These are phyloP conservation scores for Sepiola atlantica DNA, from an alignment of 2,888 invertebrate species.

Conservation along the genomic window DNA sequence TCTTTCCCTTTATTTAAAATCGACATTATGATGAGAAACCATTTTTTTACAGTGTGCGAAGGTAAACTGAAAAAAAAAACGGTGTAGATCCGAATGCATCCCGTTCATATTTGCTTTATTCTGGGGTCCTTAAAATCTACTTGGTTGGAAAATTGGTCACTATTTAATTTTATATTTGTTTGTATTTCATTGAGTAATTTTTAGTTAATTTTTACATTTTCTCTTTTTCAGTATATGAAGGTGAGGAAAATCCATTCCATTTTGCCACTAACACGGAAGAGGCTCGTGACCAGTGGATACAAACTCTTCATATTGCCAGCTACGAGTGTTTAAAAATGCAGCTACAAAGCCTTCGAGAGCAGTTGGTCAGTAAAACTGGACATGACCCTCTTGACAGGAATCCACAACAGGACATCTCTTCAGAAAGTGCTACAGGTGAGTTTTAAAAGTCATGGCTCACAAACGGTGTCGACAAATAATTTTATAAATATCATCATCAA, in stretches of 20 bases:
- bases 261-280: slow-evolving; percentile 86
- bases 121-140: too few relatives aligned
- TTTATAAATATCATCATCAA: too few relatives aligned
- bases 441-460: too few relatives aligned
- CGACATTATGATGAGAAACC: too few relatives aligned
- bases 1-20: too few relatives aligned
- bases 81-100: too few relatives aligned
- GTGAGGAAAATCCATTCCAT: slow-evolving; percentile 82
- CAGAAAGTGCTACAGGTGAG: slow-evolving; percentile 49
- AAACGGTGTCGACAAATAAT: too few relatives aligned
- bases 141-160: neutral
- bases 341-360: slow-evolving; percentile 77
- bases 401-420: slow-evolving; percentile 52
- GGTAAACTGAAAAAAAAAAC: too few relatives aligned
- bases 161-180: neutral
- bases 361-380: slow-evolving; percentile 71
- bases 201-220: neutral
- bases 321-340: slow-evolving; percentile 88
- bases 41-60: too few relatives aligned
- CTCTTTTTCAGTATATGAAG: slow-evolving; percentile 78
- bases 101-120: too few relatives aligned
- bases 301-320: slow-evolving; percentile 87
- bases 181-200: neutral
- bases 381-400: slow-evolving; percentile 64
- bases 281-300: slow-evolving; percentile 90